Percentiles rank a stretch among this genome's conserved stretches.
Conservation (phyloP, 2,113 vertebrate genomes). For the Brienomyrus brachyistius region DNA sequence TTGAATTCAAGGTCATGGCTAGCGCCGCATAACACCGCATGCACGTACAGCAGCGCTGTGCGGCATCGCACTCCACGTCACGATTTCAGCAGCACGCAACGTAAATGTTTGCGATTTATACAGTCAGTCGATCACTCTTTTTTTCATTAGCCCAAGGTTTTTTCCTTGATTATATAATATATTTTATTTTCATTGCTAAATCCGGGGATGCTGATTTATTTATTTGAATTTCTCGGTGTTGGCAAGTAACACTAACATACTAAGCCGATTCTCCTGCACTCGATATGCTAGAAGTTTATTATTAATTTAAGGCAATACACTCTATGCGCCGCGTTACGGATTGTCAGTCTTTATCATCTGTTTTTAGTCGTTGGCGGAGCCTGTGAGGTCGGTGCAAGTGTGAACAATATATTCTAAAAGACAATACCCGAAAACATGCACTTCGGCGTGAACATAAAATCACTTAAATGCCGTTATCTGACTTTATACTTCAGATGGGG, state of each 20-base stretch:
- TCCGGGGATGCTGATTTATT: not conserved
- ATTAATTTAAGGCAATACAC: not conserved
- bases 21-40: not conserved
- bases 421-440: not conserved
- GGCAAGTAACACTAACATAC: not conserved
- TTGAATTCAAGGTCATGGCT: slow-evolving; percentile 13
- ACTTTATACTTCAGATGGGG: not conserved
- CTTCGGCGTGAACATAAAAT: not conserved
- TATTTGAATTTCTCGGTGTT: not conserved
- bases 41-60: not conserved
- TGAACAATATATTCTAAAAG: not conserved
- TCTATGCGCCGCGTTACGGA: not conserved
- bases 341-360: not conserved
- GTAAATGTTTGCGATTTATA: not conserved
- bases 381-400: not conserved
- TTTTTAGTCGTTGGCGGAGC: not conserved
- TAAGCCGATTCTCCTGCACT: not conserved
- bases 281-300: slow-evolving; percentile 1
- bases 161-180: not conserved
- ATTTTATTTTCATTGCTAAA: not conserved
- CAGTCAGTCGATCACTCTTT: not conserved
- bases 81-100: not conserved
- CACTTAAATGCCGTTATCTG: not conserved
- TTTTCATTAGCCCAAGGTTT: not conserved
- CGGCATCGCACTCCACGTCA: not conserved